These are phyloP conservation scores for Perodicticus potto DNA, from an alignment of 2,797 vertebrate genomes.

Conservation along the genomic window DNA sequence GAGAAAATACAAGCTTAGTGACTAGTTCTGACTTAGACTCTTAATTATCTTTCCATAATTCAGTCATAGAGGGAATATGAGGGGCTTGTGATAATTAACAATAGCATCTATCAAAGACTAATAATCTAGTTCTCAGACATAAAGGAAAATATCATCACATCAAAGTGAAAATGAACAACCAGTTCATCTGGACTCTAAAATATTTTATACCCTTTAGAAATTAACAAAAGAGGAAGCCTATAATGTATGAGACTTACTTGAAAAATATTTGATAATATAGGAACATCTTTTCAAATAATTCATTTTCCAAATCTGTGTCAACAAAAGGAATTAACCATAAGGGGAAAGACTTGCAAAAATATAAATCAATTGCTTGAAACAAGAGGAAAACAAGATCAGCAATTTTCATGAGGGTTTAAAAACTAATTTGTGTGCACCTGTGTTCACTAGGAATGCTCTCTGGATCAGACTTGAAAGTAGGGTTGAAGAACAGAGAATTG, in stretches of 20 bases:
- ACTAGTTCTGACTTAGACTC: neutral
- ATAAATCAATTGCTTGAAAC: constrained; percentile 52
- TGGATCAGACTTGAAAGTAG: no score
- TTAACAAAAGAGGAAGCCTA: neutral
- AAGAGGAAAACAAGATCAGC: constrained; percentile 11
- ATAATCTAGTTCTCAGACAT: neutral
- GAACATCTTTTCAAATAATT: constrained; percentile 33
- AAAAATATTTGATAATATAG: constrained; percentile 26
- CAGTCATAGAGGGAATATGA: neutral
- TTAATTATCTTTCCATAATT: neutral
- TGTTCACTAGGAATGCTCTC: no score
- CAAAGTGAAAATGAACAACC: neutral
- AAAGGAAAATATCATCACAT: neutral
- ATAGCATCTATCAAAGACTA: neutral
- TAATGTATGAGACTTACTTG: constrained; percentile 22
- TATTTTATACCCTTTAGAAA: constrained; percentile 8
- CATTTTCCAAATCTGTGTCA: constrained; percentile 24
- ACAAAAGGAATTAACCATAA: neutral
- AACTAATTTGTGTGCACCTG: neutral
- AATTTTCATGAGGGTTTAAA: constrained; percentile 26
- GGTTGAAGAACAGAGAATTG: no score
- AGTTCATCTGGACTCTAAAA: constrained; percentile 3
- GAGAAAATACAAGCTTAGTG: neutral
- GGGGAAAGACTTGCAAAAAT: neutral
- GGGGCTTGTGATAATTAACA: neutral